Evolutionary conservation across 2,797 vertebrate species (phyloP).

Genomic region (Antennarius maculatus): DNA sequence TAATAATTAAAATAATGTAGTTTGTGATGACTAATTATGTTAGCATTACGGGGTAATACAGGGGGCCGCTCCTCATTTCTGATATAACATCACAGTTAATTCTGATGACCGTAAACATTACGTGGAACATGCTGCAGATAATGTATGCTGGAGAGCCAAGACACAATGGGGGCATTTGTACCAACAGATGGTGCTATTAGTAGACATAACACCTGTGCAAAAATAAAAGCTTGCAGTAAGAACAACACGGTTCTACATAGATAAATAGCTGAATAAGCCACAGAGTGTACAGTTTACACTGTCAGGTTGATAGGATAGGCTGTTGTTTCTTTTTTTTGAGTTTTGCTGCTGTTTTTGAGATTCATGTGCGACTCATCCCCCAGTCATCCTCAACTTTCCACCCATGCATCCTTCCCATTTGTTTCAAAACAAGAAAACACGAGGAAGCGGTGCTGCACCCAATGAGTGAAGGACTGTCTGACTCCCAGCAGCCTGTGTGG

Average conservation of each 20-base stretch:
- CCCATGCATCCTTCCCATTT: not conserved
- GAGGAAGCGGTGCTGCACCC: conserved; percentile 30
- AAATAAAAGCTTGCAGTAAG: conserved; percentile 31
- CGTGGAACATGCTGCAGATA: conserved; percentile 9
- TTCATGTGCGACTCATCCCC: not conserved
- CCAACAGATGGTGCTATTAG: conserved; percentile 74
- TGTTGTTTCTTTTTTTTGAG: conserved; percentile 1
- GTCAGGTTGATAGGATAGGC: not conserved
- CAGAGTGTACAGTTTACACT: not conserved
- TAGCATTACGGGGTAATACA: conserved; percentile 55
- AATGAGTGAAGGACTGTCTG: conserved; percentile 55
- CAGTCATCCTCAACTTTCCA: conserved; percentile 1
- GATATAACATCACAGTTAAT: conserved; percentile 22
- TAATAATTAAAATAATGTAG: conserved; percentile 40
- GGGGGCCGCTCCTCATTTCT: conserved; percentile 33
- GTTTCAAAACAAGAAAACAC: conserved; percentile 39
- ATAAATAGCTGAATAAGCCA: conserved; percentile 16
- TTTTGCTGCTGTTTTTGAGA: conserved; percentile 1
- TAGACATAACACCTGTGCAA: conserved; percentile 35
- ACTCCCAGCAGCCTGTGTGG: conserved; percentile 48
- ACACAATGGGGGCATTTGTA: conserved; percentile 60
- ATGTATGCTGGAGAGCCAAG: conserved; percentile 24
- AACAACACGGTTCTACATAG: conserved; percentile 4
- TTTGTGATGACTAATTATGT: conserved; percentile 64
- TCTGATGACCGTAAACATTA: conserved; percentile 31